phyloP scores from a whole-genome alignment of 2,888 invertebrate species.

The Dynastes hyllus region DNA sequence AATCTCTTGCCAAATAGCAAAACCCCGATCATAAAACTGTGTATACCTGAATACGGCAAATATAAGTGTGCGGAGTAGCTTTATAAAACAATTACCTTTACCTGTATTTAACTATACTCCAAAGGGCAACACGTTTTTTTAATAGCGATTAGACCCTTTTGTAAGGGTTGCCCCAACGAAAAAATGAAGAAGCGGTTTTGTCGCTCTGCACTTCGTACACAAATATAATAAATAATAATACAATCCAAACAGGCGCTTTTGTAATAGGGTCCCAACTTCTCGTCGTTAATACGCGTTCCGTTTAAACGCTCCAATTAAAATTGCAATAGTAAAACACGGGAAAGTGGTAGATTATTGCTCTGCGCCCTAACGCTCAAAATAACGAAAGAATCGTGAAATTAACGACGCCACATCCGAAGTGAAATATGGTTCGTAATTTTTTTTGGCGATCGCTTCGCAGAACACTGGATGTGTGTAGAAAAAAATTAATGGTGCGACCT shows the following conservation, averaged over 20 bases:
- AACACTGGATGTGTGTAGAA: background rate
- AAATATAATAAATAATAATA: conserved; percentile 46
- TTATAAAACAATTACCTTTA: conserved; percentile 27
- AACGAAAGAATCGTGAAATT: conserved; percentile 43
- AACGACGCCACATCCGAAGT: conserved; percentile 29
- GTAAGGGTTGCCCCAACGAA: background rate
- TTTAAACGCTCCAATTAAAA: conserved; percentile 46
- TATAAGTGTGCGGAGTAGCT: background rate
- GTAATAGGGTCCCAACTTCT: background rate
- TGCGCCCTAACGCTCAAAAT: conserved; percentile 1
- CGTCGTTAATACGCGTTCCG: conserved; percentile 31
- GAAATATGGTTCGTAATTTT: conserved; percentile 37
- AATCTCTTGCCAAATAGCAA: background rate
- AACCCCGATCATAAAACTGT: conserved; percentile 9
- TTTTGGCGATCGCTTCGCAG: background rate
- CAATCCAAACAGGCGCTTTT: conserved; percentile 18
- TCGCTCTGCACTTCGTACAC: conserved; percentile 1
- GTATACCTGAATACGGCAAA: background rate
- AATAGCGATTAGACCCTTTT: conserved; percentile 14
- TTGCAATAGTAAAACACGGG: conserved; percentile 36
- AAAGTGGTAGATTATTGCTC: conserved; percentile 32
- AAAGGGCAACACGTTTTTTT: background rate
- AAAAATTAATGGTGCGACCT: conserved; percentile 19
- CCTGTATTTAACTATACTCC: background rate
- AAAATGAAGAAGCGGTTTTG: conserved; percentile 39